Conservation (phyloP, 2,113 vertebrate species). For the Tetraodon nigroviridis region DNA sequence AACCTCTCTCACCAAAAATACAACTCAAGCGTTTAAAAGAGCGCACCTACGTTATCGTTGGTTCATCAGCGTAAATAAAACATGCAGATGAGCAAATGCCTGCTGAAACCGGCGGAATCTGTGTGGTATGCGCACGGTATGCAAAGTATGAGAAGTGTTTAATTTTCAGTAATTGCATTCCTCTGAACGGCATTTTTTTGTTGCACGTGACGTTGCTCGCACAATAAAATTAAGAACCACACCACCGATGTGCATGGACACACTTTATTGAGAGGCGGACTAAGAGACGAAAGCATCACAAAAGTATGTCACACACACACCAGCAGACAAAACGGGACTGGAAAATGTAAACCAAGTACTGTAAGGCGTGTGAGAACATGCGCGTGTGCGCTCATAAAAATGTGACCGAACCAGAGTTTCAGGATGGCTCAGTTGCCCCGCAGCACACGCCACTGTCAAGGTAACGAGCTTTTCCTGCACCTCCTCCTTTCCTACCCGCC, state of each 20-base stretch:
- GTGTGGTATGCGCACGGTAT: background rate
- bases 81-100: too few relatives aligned
- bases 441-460: constrained; percentile 65
- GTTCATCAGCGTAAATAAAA: too few relatives aligned
- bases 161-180: constrained; percentile 18
- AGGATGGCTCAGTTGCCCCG: constrained; percentile 60
- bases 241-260: background rate
- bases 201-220: constrained; percentile 3
- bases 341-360: background rate
- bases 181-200: background rate
- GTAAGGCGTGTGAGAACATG: background rate
- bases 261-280: background rate
- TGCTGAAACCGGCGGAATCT: background rate
- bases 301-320: constrained; percentile 4
- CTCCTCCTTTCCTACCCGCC: constrained; percentile 38
- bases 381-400: constrained; percentile 27
- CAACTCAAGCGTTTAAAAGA: background rate
- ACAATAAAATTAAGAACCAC: background rate
- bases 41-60: too few relatives aligned
- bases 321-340: constrained; percentile 11
- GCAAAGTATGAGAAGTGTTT: constrained; percentile 10
- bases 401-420: constrained; percentile 63
- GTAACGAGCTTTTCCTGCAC: constrained; percentile 67
- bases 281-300: background rate
- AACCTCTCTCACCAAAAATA: background rate